Percentiles rank a stretch among this genome's conserved stretches.
Evolutionary conservation across 2,888 invertebrate species (phyloP).

Genomic region (Holacanthella duospinosa): DNA sequence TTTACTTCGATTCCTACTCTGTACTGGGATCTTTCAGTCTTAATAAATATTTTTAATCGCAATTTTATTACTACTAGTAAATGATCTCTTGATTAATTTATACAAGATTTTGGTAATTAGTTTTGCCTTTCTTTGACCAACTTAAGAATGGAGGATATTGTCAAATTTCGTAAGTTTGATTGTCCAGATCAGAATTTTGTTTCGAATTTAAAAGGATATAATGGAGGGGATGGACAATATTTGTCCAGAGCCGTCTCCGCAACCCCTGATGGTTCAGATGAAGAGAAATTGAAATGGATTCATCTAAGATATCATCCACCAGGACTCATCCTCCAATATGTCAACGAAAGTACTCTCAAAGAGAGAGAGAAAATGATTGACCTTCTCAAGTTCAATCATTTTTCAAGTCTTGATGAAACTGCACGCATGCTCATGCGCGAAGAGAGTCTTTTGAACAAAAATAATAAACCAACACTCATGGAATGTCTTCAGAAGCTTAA

Average conservation of each 20-base stretch:
- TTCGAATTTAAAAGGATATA: no score
- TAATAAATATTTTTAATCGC: no score
- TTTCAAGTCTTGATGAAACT: slow-evolving; percentile 47
- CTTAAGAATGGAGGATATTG: no score
- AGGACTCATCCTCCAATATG: slow-evolving; percentile 54
- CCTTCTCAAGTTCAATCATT: slow-evolving; percentile 46
- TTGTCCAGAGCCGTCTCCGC: no score
- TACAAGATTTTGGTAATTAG: background rate
- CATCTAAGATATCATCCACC: slow-evolving; percentile 62
- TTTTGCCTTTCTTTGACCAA: no score
- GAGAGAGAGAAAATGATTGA: slow-evolving; percentile 55
- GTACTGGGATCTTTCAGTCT: no score
- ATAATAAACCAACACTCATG: slow-evolving; percentile 50
- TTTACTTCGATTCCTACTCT: no score
- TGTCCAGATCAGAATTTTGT: no score
- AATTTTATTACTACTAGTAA: no score
- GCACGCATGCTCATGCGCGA: slow-evolving; percentile 45
- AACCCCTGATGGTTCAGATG: background rate
- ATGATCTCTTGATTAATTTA: no score
- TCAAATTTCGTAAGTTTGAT: background rate
- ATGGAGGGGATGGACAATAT: no score
- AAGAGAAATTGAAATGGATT: slow-evolving; percentile 57
- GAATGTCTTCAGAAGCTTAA: slow-evolving; percentile 54
- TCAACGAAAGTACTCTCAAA: slow-evolving; percentile 45
- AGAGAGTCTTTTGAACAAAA: slow-evolving; percentile 29